Evolutionary conservation across 2,113 vertebrate species (phyloP).

Genomic region (Labrus mixtus): DNA sequence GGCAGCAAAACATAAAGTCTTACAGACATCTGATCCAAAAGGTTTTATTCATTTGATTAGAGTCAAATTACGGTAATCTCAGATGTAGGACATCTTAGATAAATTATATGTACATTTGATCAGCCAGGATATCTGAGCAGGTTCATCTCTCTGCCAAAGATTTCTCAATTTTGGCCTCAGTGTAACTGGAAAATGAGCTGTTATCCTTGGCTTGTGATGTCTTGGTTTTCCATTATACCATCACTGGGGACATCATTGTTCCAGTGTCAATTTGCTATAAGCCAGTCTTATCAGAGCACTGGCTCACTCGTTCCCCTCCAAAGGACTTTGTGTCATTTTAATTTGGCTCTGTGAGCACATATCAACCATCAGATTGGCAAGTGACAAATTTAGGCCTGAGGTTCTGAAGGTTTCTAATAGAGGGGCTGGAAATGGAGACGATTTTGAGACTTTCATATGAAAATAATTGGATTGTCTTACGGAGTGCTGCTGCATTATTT

Average conservation of each 20-base stretch:
- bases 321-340: slow-evolving; percentile 54
- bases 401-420: slow-evolving; percentile 17
- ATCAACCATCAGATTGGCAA: slow-evolving; percentile 46
- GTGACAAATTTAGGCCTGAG: slow-evolving; percentile 27
- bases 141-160: not conserved
- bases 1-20: too few species aligned
- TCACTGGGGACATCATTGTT: slow-evolving; percentile 50
- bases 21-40: too few species aligned
- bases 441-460: not conserved
- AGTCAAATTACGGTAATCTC: too few species aligned
- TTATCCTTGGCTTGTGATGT: slow-evolving; percentile 32
- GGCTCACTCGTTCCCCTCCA: slow-evolving; percentile 3
- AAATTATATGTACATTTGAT: too few species aligned
- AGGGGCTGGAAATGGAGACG: not conserved
- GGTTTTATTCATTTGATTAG: too few species aligned
- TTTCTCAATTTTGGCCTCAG: not conserved
- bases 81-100: too few species aligned
- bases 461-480: not conserved
- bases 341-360: slow-evolving; percentile 38
- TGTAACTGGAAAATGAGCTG: slow-evolving; percentile 5
- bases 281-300: slow-evolving; percentile 44
- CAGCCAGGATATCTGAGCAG: too few species aligned
- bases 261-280: slow-evolving; percentile 47
- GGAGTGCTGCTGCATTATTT: not conserved
- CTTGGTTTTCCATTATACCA: slow-evolving; percentile 31